A percentile compares a stretch with the other conserved stretches of the same genome.
Evolutionary conservation across 64 coral and sea anemone species (phyloP).

Genomic region (Porites australiensis): DNA sequence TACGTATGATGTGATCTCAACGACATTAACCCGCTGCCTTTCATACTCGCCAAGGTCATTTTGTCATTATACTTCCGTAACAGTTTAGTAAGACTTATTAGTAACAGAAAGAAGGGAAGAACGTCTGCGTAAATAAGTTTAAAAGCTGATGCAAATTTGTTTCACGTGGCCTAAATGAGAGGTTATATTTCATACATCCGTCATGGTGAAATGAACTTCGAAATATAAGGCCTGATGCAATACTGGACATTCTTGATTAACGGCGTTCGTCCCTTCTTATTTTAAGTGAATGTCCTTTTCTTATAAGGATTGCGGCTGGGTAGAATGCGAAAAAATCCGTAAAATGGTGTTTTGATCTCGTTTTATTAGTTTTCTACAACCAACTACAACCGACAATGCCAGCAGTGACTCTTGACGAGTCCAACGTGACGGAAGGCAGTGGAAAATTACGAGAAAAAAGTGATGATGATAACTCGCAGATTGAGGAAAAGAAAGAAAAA

Average conservation of each 20-base stretch:
- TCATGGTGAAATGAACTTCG: conserved; percentile 7
- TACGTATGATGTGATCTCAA: conserved; percentile 6
- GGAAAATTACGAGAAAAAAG: conserved; percentile 28
- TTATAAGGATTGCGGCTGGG: background rate
- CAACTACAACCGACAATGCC: conserved; percentile 4
- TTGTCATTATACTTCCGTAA: background rate
- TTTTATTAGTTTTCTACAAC: conserved; percentile 15
- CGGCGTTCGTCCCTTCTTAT: background rate
- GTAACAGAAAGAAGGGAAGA: background rate
- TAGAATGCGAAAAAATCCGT: background rate
- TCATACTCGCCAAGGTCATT: background rate
- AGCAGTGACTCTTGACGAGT: conserved; percentile 21
- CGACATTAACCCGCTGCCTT: background rate
- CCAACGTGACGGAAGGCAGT: background rate
- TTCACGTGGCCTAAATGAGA: conserved; percentile 9
- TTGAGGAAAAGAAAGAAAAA: conserved; percentile 38
- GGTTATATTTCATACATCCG: conserved; percentile 26
- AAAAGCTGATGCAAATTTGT: conserved; percentile 25
- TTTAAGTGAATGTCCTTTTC: background rate
- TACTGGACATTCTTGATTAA: background rate
- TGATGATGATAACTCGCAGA: background rate
- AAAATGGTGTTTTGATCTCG: background rate
- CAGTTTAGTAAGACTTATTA: background rate
- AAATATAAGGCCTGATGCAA: conserved; percentile 14
- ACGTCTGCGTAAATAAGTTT: background rate